Base-by-base conservation (phyloP, 37 sponge, comb jelly and placozoan genomes). In the Ianthella basta region DNA sequence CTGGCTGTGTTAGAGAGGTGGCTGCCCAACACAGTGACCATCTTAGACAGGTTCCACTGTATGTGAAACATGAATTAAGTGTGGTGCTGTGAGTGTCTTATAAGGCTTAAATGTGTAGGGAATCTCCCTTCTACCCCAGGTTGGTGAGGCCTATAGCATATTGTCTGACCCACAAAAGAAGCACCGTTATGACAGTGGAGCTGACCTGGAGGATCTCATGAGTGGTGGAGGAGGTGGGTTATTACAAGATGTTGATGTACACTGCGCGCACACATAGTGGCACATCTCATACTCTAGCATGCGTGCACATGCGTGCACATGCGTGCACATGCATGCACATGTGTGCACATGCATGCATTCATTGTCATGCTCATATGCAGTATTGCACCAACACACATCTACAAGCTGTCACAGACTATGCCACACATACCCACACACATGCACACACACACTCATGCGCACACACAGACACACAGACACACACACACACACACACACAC, bases 91-190 rank as follows among this genome's bases (percentile, higher is more conserved):
- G 24, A 36, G 3, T 12, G 4, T 0, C 4, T 4, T 55, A 10
- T 14, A 21, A 30, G 21, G 36, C 20, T 15, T 59, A 8, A 15
- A 50, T 68, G n/a, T 64, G 2, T 82, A 35, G 27, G 18, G 6
- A 24, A 55, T 33, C 4, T 72, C 21, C 24, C 59, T 4, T 32
- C 35, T 59, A 2, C 10, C 56, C 10, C 25, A 75, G 78, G 8
- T 96, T 12, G 92, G 97, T 56, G 95, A 96, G 73, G 99, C 99
- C 1, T 99, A 99, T 72, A 67, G 79, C 10, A 92, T 99, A 19
- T 84, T 99, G 36, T 95, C 97, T 15, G 99, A 99, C 77, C 65
- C 83, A 2, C 89, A 86, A 41, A 99, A 96, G 88, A 85, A 79
- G 80, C 27, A 14, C 15, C 89, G 99, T 35, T 99, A 99, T 72